Percentiles rank a stretch among this genome's conserved stretches.
These are phyloP conservation scores for Epizoanthus stellaris DNA, from an alignment of 92 coral and sea anemone species.

Conservation along the genomic window DNA sequence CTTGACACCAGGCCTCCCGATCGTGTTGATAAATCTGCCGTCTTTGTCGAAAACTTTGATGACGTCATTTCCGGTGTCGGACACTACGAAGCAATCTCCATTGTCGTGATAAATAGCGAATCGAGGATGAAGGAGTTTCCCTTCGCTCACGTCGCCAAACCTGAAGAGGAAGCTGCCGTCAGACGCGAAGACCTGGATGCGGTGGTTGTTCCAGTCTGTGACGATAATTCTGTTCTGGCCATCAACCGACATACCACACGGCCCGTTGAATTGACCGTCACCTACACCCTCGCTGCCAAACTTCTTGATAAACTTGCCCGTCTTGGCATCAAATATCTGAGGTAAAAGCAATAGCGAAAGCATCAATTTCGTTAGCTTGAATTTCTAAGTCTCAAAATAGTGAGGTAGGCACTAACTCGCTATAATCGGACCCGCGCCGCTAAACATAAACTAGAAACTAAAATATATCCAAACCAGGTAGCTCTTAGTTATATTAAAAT, in stretches of 20 bases:
- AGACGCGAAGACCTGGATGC: slow-evolving; percentile 82
- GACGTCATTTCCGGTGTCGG: slow-evolving; percentile 90
- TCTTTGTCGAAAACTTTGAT: slow-evolving; percentile 84
- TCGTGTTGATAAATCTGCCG: slow-evolving; percentile 70
- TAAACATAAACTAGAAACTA: no score
- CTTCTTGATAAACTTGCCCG: slow-evolving; percentile 78
- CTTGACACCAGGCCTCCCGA: slow-evolving; percentile 79
- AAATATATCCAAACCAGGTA: neutral
- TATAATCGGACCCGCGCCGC: no score
- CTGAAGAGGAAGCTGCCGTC: slow-evolving; percentile 90
- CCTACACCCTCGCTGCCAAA: slow-evolving; percentile 82
- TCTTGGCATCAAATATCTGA: slow-evolving; percentile 69
- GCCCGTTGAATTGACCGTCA: slow-evolving; percentile 87
- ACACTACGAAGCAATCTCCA: slow-evolving; percentile 77
- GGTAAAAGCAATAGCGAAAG: neutral
- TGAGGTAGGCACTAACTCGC: no score
- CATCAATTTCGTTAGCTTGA: neutral
- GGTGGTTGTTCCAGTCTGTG: slow-evolving; percentile 91
- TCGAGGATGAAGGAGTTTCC: slow-evolving; percentile 81
- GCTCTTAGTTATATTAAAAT: neutral
- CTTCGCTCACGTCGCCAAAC: slow-evolving; percentile 83
- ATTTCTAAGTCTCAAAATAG: no score
- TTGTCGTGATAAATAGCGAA: slow-evolving; percentile 76
- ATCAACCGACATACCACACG: slow-evolving; percentile 90
- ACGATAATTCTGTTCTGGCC: slow-evolving; percentile 77